phyloP scores from a whole-genome alignment of 2,797 vertebrate species.

The Lacerta viridis region DNA sequence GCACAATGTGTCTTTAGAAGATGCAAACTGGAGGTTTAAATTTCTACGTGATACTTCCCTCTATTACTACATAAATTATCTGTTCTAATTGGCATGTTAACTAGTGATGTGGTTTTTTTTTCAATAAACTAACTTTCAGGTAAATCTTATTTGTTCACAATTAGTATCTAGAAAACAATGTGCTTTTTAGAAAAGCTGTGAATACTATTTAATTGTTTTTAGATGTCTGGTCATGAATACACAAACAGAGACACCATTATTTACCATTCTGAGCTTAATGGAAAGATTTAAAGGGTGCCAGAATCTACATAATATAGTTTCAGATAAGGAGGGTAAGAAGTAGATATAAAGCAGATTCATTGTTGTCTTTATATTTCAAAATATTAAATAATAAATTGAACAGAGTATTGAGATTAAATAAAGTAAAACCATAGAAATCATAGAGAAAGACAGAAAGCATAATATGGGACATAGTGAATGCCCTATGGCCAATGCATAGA shows the following conservation, averaged over 20 bases:
- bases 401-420: neutral
- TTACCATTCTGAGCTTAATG: slow-evolving; percentile 20
- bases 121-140: neutral
- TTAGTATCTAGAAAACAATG: neutral
- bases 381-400: neutral
- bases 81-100: slow-evolving; percentile 9
- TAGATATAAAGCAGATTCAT: neutral
- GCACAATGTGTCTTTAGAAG: slow-evolving; percentile 3
- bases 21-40: slow-evolving; percentile 7
- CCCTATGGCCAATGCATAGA: neutral
- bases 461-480: neutral
- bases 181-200: neutral
- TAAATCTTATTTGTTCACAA: neutral
- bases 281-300: slow-evolving; percentile 17
- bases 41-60: neutral
- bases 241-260: neutral
- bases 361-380: neutral
- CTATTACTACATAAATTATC: neutral
- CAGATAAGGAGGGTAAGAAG: neutral
- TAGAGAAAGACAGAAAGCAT: neutral
- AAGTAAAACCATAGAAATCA: neutral
- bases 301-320: neutral
- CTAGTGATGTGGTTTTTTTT: neutral
- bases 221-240: neutral
- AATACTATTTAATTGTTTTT: neutral